These are phyloP conservation scores for Ceuthmochares aereus DNA, from an alignment of 2,113 vertebrate species.

Conservation along the genomic window DNA sequence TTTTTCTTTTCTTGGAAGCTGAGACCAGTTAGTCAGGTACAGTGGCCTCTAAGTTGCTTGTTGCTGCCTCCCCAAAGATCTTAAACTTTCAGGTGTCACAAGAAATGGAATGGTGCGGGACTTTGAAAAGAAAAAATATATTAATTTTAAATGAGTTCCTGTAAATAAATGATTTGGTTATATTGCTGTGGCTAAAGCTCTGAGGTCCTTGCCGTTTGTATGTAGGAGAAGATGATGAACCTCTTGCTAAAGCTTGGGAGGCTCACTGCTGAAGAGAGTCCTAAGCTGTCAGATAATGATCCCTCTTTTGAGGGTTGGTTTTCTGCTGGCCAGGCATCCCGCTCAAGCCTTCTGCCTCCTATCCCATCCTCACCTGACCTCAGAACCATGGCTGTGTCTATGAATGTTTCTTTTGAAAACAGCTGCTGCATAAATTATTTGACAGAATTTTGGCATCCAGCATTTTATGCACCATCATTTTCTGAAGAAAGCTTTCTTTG, in stretches of 20 bases:
- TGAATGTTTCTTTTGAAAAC: conserved; percentile 66
- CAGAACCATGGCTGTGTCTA: not conserved
- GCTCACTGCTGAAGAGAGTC: not conserved
- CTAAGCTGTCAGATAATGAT: not conserved
- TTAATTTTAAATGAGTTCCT: not conserved
- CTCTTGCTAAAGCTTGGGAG: not conserved
- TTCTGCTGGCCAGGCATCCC: not conserved
- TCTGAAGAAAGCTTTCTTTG: conserved; percentile 58
- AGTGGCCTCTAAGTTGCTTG: not conserved
- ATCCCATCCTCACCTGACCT: conserved; percentile 40
- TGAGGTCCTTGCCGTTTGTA: not conserved
- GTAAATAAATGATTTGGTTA: not conserved
- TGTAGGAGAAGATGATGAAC: not conserved
- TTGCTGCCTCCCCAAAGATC: not conserved
- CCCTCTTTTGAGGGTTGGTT: not conserved
- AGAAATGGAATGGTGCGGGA: not conserved
- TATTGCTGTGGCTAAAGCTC: not conserved
- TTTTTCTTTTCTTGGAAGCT: not conserved
- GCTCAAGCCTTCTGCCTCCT: not conserved
- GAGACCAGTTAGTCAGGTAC: conserved; percentile 23
- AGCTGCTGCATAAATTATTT: conserved; percentile 61
- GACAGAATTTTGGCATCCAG: conserved; percentile 51
- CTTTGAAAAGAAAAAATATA: not conserved
- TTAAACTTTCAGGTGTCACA: not conserved
- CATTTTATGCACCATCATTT: conserved; percentile 27